A percentile compares a stretch with the other conserved stretches of the same genome.
Conservation (phyloP, 2,797 vertebrate species). For the Hybognathus amarus region DNA sequence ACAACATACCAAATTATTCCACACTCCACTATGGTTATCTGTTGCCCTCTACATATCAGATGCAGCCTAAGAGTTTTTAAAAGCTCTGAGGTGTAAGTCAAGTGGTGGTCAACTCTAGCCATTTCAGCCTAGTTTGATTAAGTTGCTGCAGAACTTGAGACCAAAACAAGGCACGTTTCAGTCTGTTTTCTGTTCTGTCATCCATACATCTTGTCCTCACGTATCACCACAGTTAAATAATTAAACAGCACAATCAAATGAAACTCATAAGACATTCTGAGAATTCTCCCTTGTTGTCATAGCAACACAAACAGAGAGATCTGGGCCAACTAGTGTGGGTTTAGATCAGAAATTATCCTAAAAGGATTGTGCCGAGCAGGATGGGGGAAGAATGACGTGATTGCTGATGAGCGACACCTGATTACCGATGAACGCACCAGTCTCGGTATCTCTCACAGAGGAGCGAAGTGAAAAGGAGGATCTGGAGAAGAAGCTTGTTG, state of each 20-base stretch:
- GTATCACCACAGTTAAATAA: not conserved
- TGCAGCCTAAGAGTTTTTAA: not conserved
- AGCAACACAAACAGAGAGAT: slow-evolving; percentile 62
- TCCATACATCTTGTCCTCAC: not conserved
- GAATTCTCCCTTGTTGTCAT: slow-evolving; percentile 61
- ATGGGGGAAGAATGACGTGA: too few relatives aligned
- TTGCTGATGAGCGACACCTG: too few relatives aligned
- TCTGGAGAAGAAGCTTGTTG: too few relatives aligned
- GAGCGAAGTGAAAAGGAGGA: too few relatives aligned
- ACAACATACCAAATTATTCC: not conserved
- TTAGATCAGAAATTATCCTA: slow-evolving; percentile 28
- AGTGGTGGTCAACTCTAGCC: not conserved
- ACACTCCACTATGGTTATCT: not conserved
- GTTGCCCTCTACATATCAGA: not conserved
- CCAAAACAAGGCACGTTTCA: not conserved
- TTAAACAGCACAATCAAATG: slow-evolving; percentile 27
- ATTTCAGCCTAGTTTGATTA: not conserved
- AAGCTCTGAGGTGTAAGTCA: slow-evolving; percentile 17
- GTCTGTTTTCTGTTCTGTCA: not conserved
- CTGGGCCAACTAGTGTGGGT: slow-evolving; percentile 30
- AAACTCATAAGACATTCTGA: slow-evolving; percentile 17
- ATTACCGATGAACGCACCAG: too few relatives aligned
- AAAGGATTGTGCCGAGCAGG: too few relatives aligned
- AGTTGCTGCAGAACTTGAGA: not conserved
- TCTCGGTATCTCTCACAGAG: too few relatives aligned